phyloP scores from a whole-genome alignment of 2,113 vertebrate species.

The Machaerirhynchus nigripectus region DNA sequence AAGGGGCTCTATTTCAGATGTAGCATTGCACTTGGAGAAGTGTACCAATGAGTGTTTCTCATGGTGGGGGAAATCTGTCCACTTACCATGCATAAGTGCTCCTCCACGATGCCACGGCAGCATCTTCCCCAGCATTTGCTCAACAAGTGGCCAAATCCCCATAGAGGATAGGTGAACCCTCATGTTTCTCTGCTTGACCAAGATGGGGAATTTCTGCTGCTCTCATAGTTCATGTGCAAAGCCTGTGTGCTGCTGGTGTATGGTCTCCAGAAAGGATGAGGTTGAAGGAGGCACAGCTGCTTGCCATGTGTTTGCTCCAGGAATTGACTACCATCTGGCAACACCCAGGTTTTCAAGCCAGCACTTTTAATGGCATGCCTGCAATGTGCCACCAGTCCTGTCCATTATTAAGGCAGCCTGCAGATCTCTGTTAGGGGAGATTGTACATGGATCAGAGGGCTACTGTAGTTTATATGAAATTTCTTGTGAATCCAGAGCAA shows the following conservation, averaged over 20 bases:
- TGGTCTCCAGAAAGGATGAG: neutral
- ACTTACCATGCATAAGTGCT: neutral
- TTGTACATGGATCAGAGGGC: neutral
- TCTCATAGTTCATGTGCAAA: neutral
- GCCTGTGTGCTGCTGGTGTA: neutral
- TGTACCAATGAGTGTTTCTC: neutral
- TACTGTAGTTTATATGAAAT: neutral
- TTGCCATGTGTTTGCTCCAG: neutral
- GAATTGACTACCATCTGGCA: neutral
- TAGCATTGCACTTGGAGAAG: neutral
- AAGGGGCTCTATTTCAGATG: neutral
- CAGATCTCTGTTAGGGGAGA: neutral
- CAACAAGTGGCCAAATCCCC: neutral
- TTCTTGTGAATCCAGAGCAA: neutral
- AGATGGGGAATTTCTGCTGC: neutral
- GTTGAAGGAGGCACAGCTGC: neutral
- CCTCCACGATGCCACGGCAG: neutral
- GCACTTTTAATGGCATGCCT: neutral
- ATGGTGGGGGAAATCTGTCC: neutral
- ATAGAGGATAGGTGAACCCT: neutral
- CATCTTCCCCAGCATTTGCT: neutral
- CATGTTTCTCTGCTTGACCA: neutral
- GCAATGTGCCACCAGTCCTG: neutral
- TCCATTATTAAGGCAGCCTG: neutral
- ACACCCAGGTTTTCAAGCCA: neutral